These are phyloP conservation scores for Aporophyla nigra DNA, from an alignment of 2,888 invertebrate genomes.

Conservation along the genomic window DNA sequence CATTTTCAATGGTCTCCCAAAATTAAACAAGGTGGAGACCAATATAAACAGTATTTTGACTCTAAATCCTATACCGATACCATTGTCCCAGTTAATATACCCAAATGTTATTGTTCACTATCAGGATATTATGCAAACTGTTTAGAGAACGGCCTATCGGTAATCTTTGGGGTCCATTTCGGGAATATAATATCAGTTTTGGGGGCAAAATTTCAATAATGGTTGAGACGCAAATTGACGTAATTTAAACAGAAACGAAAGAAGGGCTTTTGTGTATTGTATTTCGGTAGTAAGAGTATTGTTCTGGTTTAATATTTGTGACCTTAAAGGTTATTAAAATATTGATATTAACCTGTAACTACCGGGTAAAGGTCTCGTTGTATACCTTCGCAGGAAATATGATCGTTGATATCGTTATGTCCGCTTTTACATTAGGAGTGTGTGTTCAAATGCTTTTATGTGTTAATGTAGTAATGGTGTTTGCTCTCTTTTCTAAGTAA, in stretches of 20 bases:
- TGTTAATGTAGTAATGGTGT: too few relatives aligned
- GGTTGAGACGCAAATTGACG: constrained; percentile 28
- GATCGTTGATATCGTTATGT: too few relatives aligned
- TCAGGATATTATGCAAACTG: constrained; percentile 65
- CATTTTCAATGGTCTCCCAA: background rate
- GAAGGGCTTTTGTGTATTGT: background rate
- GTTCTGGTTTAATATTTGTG: constrained; percentile 2
- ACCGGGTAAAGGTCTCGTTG: background rate
- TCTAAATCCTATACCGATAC: constrained; percentile 17
- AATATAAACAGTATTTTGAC: constrained; percentile 4
- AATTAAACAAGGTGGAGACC: background rate
- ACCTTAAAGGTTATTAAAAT: constrained; percentile 15
- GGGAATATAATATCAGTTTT: constrained; percentile 61
- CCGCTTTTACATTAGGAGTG: too few relatives aligned
- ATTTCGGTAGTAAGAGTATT: background rate
- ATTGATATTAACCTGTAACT: background rate
- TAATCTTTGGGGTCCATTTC: constrained; percentile 63
- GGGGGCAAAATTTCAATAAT: constrained; percentile 60
- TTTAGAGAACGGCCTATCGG: constrained; percentile 51
- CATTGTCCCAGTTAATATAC: constrained; percentile 44
- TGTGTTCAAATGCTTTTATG: too few relatives aligned
- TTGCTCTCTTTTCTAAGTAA: too few relatives aligned
- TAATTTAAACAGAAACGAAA: constrained; percentile 37
- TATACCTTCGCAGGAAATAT: too few relatives aligned
- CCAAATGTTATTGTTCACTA: constrained; percentile 55